Evolutionary conservation across 1,140 invertebrate genomes (phyloP).

Genomic region (Leguminivora glycinivorella): DNA sequence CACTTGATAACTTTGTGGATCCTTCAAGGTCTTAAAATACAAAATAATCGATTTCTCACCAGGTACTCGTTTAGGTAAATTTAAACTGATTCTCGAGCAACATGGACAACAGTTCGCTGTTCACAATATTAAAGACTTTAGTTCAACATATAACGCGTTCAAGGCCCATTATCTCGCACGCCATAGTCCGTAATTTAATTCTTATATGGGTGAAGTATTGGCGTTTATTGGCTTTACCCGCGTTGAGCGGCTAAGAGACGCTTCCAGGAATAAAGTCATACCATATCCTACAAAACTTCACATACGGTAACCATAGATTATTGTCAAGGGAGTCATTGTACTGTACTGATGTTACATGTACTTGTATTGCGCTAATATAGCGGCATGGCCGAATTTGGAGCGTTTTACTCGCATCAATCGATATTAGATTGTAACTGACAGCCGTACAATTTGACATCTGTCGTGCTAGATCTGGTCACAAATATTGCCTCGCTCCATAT

Average conservation of each 20-base stretch:
- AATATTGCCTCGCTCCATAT: slow-evolving; percentile 2
- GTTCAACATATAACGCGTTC: background rate
- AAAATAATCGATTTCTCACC: no score
- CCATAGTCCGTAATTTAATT: background rate
- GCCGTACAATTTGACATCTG: slow-evolving; percentile 16
- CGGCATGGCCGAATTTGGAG: slow-evolving; percentile 2
- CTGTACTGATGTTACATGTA: background rate
- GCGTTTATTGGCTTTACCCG: background rate
- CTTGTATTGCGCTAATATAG: background rate
- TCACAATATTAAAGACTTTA: background rate
- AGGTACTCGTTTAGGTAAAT: no score
- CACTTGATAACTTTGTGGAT: no score
- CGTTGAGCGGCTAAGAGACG: background rate
- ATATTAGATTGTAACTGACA: slow-evolving; percentile 23
- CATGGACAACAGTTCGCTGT: background rate
- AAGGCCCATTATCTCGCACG: slow-evolving; percentile 3
- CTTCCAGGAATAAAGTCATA: background rate
- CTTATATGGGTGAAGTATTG: background rate
- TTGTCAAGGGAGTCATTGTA: background rate
- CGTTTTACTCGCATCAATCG: slow-evolving; percentile 13
- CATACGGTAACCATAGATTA: no score
- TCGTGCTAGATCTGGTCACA: slow-evolving; percentile 21
- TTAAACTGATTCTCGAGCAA: no score
- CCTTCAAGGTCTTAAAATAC: no score
- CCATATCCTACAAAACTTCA: background rate